phyloP scores from a whole-genome alignment of 2,797 vertebrate genomes.

The Sebastes hopkinsi region DNA sequence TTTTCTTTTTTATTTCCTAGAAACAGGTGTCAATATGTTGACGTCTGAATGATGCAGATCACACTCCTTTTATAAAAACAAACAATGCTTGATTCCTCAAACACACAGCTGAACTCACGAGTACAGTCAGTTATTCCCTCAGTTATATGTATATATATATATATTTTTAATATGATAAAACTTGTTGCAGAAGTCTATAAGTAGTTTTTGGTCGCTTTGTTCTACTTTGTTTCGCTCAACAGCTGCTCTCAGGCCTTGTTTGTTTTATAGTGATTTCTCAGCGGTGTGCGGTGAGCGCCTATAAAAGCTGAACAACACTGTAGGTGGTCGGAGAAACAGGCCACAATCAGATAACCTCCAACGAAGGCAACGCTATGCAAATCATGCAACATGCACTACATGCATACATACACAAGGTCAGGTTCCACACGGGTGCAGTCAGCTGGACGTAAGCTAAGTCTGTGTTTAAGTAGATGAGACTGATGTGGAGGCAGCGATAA shows the following conservation, averaged over 20 bases:
- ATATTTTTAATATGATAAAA: not conserved
- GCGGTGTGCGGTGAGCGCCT: constrained; percentile 1
- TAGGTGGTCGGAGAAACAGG: constrained; percentile 45
- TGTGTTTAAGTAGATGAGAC: constrained; percentile 39
- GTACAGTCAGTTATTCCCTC: not conserved
- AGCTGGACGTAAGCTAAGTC: constrained; percentile 29
- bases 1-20: not conserved
- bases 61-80: too few species aligned
- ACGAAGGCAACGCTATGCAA: constrained; percentile 34
- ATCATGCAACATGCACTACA: constrained; percentile 15
- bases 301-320: constrained; percentile 28
- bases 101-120: not conserved
- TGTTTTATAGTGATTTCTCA: constrained; percentile 26
- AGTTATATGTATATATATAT: too few species aligned
- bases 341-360: constrained; percentile 43
- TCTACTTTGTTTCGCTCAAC: constrained; percentile 17
- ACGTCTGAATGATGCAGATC: too few species aligned
- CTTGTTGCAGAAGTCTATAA: not conserved
- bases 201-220: constrained; percentile 17
- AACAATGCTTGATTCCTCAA: too few species aligned
- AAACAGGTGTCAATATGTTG: not conserved
- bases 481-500: constrained; percentile 25
- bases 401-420: constrained; percentile 15
- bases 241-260: constrained; percentile 38
- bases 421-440: constrained; percentile 34